These are phyloP conservation scores for Zelostemma sp. DNA, from an alignment of 1,140 invertebrate species.

Conservation along the genomic window DNA sequence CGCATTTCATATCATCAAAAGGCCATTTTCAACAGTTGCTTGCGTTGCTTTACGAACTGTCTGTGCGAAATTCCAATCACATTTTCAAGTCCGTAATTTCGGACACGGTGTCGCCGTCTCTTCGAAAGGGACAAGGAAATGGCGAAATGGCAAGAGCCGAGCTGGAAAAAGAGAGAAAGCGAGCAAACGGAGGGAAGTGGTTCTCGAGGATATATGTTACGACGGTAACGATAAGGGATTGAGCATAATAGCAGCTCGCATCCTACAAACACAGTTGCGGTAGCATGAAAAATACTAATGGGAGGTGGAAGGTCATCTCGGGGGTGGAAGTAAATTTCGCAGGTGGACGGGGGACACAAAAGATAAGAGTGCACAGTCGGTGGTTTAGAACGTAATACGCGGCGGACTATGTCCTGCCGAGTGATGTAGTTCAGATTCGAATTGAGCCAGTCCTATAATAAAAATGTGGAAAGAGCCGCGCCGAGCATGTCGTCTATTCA, in stretches of 20 bases:
- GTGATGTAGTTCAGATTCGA: constrained; percentile 45
- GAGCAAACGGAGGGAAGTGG: constrained; percentile 7
- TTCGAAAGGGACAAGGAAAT: constrained; percentile 20
- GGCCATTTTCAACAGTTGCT: not conserved
- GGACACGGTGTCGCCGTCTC: constrained; percentile 25
- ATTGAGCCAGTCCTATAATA: constrained; percentile 37
- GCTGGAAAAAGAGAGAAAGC: constrained; percentile 10
- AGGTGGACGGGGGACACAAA: constrained; percentile 53
- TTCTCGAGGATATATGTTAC: constrained; percentile 54
- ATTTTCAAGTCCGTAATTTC: constrained; percentile 47
- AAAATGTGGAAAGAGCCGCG: constrained; percentile 37
- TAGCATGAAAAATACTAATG: constrained; percentile 66
- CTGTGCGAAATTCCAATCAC: constrained; percentile 41
- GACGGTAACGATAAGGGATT: constrained; percentile 62
- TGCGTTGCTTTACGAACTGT: constrained; percentile 22
- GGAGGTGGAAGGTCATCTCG: constrained; percentile 57
- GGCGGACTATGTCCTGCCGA: constrained; percentile 35
- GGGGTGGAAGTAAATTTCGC: constrained; percentile 62
- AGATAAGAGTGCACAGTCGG: constrained; percentile 52
- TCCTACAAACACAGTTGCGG: constrained; percentile 54
- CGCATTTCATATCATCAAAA: too few relatives aligned
- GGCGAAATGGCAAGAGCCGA: constrained; percentile 4
- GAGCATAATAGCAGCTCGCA: constrained; percentile 59
- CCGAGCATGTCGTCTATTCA: constrained; percentile 24
- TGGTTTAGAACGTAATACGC: constrained; percentile 49